Evolutionary conservation across 1,140 invertebrate genomes (phyloP).

Genomic region (Homarus americanus): DNA sequence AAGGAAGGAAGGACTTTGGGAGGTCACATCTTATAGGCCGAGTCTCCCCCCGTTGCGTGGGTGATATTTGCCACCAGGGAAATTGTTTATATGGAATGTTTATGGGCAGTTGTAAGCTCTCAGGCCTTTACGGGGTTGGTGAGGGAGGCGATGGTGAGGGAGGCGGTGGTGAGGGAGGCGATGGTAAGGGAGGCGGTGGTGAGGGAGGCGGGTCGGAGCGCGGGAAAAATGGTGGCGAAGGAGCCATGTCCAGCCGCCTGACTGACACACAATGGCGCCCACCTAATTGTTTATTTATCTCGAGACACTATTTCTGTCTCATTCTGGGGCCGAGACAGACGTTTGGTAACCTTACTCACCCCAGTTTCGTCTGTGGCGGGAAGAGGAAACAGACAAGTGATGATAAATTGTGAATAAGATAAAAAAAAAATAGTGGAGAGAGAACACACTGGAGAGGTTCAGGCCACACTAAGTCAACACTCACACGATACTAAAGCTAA

Average conservation of each 20-base stretch:
- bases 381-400: no score
- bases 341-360: neutral
- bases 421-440: no score
- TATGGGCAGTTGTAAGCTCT: neutral
- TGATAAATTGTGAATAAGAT: no score
- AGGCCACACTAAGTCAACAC: no score
- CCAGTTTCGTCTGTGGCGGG: no score
- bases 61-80: neutral
- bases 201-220: neutral
- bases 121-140: no score
- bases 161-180: neutral
- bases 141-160: neutral
- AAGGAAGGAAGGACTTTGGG: neutral
- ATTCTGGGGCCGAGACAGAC: neutral
- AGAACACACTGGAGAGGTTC: no score
- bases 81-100: conserved; percentile 8
- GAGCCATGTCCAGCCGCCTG: neutral
- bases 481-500: no score
- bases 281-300: conserved; percentile 5
- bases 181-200: neutral
- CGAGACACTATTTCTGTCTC: no score
- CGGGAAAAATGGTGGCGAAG: neutral
- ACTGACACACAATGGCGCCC: neutral
- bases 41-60: neutral
- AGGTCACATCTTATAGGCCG: no score